phyloP scores from a whole-genome alignment of 2,888 invertebrate genomes.

The Himalopsyche tibetana region DNA sequence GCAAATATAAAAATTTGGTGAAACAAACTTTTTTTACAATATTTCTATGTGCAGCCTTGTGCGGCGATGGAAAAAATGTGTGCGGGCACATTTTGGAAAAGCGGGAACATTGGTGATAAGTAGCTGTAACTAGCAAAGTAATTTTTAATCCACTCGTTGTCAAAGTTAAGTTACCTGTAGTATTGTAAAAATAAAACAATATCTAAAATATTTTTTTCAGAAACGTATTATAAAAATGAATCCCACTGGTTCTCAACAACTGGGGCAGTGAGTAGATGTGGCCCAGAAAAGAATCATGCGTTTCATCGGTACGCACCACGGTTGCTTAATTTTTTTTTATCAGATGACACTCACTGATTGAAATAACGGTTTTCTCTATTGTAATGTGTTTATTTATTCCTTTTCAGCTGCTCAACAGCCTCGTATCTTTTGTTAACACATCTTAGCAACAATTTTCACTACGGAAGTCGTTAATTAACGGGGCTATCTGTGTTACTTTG shows the following conservation, averaged over 20 bases:
- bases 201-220: too few species aligned
- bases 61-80: too few species aligned
- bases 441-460: slow-evolving; percentile 25
- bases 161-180: too few species aligned
- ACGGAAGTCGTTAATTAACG: slow-evolving; percentile 37
- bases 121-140: too few species aligned
- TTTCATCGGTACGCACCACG: slow-evolving; percentile 53
- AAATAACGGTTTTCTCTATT: slow-evolving; percentile 47
- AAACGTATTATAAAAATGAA: not conserved
- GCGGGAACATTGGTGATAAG: too few species aligned
- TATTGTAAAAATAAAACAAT: too few species aligned
- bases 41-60: too few species aligned
- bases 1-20: too few species aligned
- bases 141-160: too few species aligned
- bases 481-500: slow-evolving; percentile 16
- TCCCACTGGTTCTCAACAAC: not conserved
- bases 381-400: slow-evolving; percentile 47
- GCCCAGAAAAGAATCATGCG: slow-evolving; percentile 61
- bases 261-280: slow-evolving; percentile 47
- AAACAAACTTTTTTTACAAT: too few species aligned
- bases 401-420: slow-evolving; percentile 46
- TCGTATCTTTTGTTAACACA: slow-evolving; percentile 30
- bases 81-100: too few species aligned
- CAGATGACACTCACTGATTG: slow-evolving; percentile 49
- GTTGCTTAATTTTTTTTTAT: slow-evolving; percentile 54